Percentiles rank a stretch among this genome's conserved stretches.
Evolutionary conservation across 2,888 invertebrate species (phyloP).

Genomic region (Suillia variegata): DNA sequence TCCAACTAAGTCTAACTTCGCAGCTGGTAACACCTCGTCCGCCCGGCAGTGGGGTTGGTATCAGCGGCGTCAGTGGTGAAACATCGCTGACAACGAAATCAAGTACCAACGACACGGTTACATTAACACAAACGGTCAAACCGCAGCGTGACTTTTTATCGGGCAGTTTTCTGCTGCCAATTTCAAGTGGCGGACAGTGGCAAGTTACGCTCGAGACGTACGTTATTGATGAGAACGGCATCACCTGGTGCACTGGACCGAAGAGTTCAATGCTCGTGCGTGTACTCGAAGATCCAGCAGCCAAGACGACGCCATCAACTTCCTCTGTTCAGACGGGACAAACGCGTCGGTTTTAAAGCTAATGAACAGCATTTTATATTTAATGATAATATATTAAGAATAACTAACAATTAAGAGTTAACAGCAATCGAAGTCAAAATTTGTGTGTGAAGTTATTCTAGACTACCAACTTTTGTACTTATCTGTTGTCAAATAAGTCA

Average conservation of each 20-base stretch:
- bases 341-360: conserved; percentile 43
- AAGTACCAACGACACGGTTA: conserved; percentile 58
- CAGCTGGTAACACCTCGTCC: conserved; percentile 64
- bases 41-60: conserved; percentile 34
- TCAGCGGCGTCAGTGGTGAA: no score
- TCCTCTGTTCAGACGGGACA: conserved; percentile 41
- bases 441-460: no score
- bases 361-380: background rate
- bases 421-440: no score
- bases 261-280: conserved; percentile 65
- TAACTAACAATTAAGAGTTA: no score
- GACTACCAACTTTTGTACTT: no score
- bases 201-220: conserved; percentile 83
- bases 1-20: conserved; percentile 74
- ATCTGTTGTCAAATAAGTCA: no score
- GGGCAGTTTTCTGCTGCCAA: conserved; percentile 81
- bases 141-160: conserved; percentile 95
- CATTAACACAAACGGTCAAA: conserved; percentile 79
- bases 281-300: conserved; percentile 59
- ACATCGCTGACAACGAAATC: conserved; percentile 39
- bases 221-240: conserved; percentile 81
- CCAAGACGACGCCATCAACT: conserved; percentile 47
- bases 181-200: conserved; percentile 70
- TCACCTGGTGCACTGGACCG: conserved; percentile 90
- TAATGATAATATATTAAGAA: no score